Percentiles rank a stretch among this genome's conserved stretches.
phyloP scores from a whole-genome alignment of 2,888 invertebrate genomes.

The Adelphocoris suturalis region DNA sequence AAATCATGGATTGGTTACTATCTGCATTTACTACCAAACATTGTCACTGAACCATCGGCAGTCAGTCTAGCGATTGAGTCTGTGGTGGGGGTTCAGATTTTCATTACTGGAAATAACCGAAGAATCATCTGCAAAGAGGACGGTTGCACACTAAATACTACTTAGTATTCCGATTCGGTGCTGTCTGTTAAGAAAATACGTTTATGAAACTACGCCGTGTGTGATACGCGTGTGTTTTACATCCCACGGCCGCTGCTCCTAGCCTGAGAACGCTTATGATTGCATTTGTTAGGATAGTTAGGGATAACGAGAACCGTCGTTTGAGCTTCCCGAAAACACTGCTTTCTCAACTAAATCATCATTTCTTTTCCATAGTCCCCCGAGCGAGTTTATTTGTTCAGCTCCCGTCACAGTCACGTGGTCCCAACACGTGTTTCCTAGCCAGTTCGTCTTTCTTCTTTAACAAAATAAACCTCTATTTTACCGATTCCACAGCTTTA shows the following conservation, averaged over 20 bases:
- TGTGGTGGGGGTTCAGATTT: too few relatives aligned
- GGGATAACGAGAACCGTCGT: not conserved
- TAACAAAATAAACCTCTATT: not conserved
- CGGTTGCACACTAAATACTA: too few relatives aligned
- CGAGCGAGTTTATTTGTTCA: constrained; percentile 20
- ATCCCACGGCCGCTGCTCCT: not conserved
- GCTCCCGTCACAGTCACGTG: constrained; percentile 13
- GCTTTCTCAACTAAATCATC: constrained; percentile 36
- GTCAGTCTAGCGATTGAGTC: too few relatives aligned
- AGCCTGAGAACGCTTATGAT: not conserved
- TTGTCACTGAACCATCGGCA: too few relatives aligned
- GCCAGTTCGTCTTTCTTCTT: not conserved
- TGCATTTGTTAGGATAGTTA: not conserved
- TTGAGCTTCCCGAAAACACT: not conserved
- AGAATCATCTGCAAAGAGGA: too few relatives aligned
- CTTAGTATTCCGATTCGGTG: too few relatives aligned
- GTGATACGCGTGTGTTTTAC: not conserved
- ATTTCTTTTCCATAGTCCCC: not conserved
- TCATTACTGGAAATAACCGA: too few relatives aligned
- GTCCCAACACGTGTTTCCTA: constrained; percentile 14
- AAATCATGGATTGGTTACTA: too few relatives aligned
- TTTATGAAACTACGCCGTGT: too few relatives aligned
- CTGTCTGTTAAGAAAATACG: too few relatives aligned
- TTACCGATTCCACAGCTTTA: not conserved
- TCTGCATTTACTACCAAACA: too few relatives aligned